Base-by-base conservation (phyloP, 2,888 invertebrate genomes). In the Cryptocephalus primarius region DNA sequence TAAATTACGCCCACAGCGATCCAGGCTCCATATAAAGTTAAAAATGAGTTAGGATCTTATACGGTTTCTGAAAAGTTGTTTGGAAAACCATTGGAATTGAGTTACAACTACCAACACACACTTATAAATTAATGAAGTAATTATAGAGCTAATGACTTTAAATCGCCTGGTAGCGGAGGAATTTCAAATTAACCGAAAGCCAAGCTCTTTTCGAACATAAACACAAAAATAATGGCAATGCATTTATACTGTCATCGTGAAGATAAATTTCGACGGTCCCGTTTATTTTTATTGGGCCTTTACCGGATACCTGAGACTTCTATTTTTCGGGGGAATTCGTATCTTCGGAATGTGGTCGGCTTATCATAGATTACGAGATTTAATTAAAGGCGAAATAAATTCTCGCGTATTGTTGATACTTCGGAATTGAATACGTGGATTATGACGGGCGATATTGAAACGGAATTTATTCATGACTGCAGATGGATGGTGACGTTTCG, bases 211-310 rank as follows among this genome's bases (percentile, higher is more conserved):
- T 48, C 50, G 53, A 53, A 49, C 51, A 52, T 44, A 44, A 52
- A 48, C 22, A 22, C 22, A 50, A 50, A 53, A 53, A 53, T 55
- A 53, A 55, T 55, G 52, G 49, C 50, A 48, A 31, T 47, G 53
- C 46, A 49, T 52, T 53, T 51, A 49, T 6, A 4, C 47, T 46
- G 44, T 48, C 48, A 49, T 50, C 46, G 47, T 50, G 48, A 51
- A 52, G 55, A 53, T 53, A 55, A 53, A 55, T 52, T 53, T 48
- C 47, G 50, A 43, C 45, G 46, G 46, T 46, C 46, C 51, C 48
- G 49, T 53, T 51, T 44, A 44, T 41, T 52, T 55, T 54, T 51
- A 48, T 53, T 53, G 45, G 49, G 49, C 12, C 36, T 36, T 36
- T n/a, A 36, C 36, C 36, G 36, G 36, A 22, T 22, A 22, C 22